Base-by-base conservation (phyloP, 2,888 invertebrate species). In the Leptinotarsa peninsularis region DNA sequence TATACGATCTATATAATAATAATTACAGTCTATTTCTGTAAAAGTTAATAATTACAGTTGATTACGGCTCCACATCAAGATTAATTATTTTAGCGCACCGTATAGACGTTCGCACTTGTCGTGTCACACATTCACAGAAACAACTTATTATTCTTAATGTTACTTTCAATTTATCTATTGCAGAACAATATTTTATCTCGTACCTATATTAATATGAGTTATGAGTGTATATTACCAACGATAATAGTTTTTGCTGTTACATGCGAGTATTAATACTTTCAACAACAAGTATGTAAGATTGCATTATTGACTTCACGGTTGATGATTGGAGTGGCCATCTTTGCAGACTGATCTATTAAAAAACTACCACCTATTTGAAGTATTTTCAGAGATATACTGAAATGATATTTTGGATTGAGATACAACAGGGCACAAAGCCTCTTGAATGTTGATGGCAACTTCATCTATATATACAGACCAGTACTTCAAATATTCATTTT, bases 1-100 rank as follows among this genome's bases (percentile, higher is more conserved):
- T 3, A 43, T 43, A 73, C 67, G 23, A 58, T 74, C 67, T 67
- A 67, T 67, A 56, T 58, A 23, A 18, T 58, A 50, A 66, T 72
- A 72, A 67, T 72, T 72, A 27, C 72, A 67, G 21, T 72, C 21
- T 72, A 56, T 72, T 66, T 67, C 33, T 66, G 67, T 50, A 60
- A 67, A 72, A 60, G 23, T 67, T 66, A n/a, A 70, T 72, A 71
- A 77, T 77, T 75, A 75, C 56, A 4, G 33, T 70, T 67, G 67
- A 78, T 78, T 76, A 78, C 67, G 72, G 72, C 72, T 78, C 67
- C 73, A 75, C 72, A 76, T 75, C 66, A 58, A 73, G 76, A 78
- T 76, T 76, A 75, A 78, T 78, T 78, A 74, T 78, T 76, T 75
- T 67, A 71, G 70, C 76, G 49, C 76, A 67, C 17, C 21, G 50